Conservation (phyloP, 2,888 invertebrate species). For the Sinopyrophorus schimmeli region DNA sequence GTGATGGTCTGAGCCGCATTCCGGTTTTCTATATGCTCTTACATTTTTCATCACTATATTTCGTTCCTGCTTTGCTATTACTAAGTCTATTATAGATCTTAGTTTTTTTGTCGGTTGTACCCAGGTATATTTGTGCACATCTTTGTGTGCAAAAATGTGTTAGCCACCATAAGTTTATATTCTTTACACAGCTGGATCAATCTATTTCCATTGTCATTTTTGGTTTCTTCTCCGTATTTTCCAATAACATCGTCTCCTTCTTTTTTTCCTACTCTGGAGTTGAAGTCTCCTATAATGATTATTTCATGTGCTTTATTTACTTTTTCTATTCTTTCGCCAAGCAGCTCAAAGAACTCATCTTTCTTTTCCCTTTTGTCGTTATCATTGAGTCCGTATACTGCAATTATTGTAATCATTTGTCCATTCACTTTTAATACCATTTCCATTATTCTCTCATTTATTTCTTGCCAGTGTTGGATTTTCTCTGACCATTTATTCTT, state of each 20-base stretch:
- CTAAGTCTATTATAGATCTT: constrained; percentile 2
- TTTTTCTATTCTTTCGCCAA: not conserved
- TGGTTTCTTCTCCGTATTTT: constrained; percentile 1
- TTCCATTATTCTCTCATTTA: constrained; percentile 1
- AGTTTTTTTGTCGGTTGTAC: not conserved
- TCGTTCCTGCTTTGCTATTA: not conserved
- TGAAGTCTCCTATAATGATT: not conserved
- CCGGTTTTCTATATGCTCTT: not conserved
- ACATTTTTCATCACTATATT: not conserved
- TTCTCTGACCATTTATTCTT: constrained; percentile 2
- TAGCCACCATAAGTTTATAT: not conserved
- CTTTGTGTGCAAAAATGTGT: not conserved
- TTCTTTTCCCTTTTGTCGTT: no score
- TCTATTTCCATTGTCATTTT: not conserved
- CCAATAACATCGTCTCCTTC: not conserved
- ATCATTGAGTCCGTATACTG: no score
- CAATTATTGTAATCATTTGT: constrained; percentile 1
- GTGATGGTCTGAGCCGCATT: constrained; percentile 6
- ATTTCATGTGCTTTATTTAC: not conserved
- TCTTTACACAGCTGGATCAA: not conserved
- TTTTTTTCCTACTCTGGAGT: not conserved
- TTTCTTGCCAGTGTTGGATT: constrained; percentile 5
- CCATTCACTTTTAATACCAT: not conserved
- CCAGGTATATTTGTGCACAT: not conserved
- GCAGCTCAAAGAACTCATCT: not conserved